These are phyloP conservation scores for Carpatolechia fugitivella DNA, from an alignment of 2,888 invertebrate species.

Conservation along the genomic window DNA sequence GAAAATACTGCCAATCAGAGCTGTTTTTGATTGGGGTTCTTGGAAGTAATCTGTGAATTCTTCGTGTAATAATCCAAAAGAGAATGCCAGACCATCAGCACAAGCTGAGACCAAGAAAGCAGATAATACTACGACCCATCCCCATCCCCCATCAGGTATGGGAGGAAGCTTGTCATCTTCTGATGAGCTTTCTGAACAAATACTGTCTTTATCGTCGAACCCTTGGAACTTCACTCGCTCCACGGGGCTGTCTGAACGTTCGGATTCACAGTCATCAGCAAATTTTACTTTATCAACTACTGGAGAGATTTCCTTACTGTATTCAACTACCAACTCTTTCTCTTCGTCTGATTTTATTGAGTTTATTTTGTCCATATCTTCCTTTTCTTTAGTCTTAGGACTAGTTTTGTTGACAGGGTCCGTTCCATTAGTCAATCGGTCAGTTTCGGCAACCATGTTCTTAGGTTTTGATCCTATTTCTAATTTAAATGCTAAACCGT, in stretches of 20 bases:
- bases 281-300: slow-evolving; percentile 28
- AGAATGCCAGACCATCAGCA: slow-evolving; percentile 95
- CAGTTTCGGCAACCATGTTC: slow-evolving; percentile 12
- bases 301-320: slow-evolving; percentile 40
- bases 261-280: slow-evolving; percentile 9
- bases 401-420: slow-evolving; percentile 22
- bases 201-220: slow-evolving; percentile 66
- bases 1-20: slow-evolving; percentile 93
- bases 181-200: slow-evolving; percentile 55
- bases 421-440: slow-evolving; percentile 24
- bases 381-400: slow-evolving; percentile 25
- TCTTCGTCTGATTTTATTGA: slow-evolving; percentile 52
- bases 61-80: slow-evolving; percentile 92
- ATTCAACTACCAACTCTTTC: slow-evolving; percentile 42
- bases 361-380: slow-evolving; percentile 60
- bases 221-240: slow-evolving; percentile 71
- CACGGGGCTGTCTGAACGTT: slow-evolving; percentile 28
- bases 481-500: neutral
- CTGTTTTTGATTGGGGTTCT: slow-evolving; percentile 89
- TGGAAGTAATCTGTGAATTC: slow-evolving; percentile 88
- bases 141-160: slow-evolving; percentile 91
- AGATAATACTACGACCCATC: slow-evolving; percentile 92
- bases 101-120: slow-evolving; percentile 92
- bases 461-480: neutral
- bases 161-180: slow-evolving; percentile 69